These are phyloP conservation scores for Chloropsis hardwickii DNA, from an alignment of 2,113 vertebrate genomes.

Conservation along the genomic window DNA sequence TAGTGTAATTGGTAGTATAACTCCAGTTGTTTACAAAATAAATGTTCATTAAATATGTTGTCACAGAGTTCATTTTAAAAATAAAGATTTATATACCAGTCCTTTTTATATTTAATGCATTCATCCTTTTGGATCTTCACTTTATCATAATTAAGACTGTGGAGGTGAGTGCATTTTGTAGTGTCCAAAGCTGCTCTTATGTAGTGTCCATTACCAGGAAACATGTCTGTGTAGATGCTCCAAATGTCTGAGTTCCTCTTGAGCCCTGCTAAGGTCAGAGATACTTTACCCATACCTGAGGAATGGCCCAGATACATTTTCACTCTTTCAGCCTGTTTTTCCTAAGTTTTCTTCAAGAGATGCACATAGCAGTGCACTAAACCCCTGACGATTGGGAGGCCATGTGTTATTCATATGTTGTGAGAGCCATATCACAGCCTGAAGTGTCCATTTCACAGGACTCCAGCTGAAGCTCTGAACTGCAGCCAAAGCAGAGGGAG, in stretches of 20 bases:
- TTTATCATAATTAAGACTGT: not conserved
- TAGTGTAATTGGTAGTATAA: not conserved
- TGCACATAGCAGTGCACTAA: not conserved
- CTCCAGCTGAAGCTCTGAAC: not conserved
- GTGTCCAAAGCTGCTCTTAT: not conserved
- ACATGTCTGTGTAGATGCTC: rapidly evolving
- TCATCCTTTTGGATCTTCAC: not conserved
- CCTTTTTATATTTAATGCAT: not conserved
- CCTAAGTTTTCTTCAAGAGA: not conserved
- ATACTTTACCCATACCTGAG: not conserved
- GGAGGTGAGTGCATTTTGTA: not conserved
- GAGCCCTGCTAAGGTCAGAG: not conserved
- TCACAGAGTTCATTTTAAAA: not conserved
- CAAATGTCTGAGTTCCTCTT: not conserved
- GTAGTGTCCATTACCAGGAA: not conserved
- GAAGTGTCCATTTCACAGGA: not conserved
- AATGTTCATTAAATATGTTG: not conserved
- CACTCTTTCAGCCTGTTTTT: not conserved
- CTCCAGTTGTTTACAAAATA: not conserved
- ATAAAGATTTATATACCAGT: not conserved
- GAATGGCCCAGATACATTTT: not conserved
- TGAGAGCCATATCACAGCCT: not conserved
- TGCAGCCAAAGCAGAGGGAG: not conserved
- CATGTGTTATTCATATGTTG: not conserved
- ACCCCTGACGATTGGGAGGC: rapidly evolving